Evolutionary conservation across 2,797 vertebrate species (phyloP), one percentile per base, ranked within the genome.

Genomic region (Amblyopsis hoosieri): DNA sequence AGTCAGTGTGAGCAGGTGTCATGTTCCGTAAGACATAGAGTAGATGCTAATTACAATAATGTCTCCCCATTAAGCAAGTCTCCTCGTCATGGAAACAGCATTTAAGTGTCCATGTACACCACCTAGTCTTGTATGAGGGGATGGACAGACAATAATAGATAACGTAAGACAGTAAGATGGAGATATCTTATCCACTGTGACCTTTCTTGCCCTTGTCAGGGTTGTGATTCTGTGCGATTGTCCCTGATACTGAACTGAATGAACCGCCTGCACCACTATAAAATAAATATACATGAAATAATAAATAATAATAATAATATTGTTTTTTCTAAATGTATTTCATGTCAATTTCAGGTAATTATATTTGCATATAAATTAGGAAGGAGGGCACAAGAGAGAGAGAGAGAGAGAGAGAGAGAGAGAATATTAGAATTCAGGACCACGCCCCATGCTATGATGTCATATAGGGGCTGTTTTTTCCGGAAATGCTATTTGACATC

Each of bases 1-100:
- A 60, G 73, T 79, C 59, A 66, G 59, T 67, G 45, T 64, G 52
- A 81, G 31, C 67, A 83, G 23, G 23, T 23, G 23, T 3, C 23
- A 23, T 3, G 23, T 23, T 23, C 23, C 3, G 23, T 23, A 23
- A 23, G 23, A 23, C 23, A 23, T 23, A 23, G 3, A 23, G 23
- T 69, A 62, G 53, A 79, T 67, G 75, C 75, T 81, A 83, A 85
- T 85, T 81, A 84, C 84, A 80, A 64, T 83, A 85, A 87, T 88
- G 66, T n/a, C 57, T 59, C 64, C 64, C 68, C 87, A 80, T 86
- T 78, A 88, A 76, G 49, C 46, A 1, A 45, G 19, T 85, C 83
- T 85, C 86, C n/a, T n/a, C n/a, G n/a, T n/a, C 60, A 79, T 84
- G 82, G 86, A 86, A 81, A 87, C 75, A 23, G 17, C 70, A 77